Evolutionary conservation across 1,140 invertebrate genomes (phyloP).

Genomic region (Palaemon carinicauda): DNA sequence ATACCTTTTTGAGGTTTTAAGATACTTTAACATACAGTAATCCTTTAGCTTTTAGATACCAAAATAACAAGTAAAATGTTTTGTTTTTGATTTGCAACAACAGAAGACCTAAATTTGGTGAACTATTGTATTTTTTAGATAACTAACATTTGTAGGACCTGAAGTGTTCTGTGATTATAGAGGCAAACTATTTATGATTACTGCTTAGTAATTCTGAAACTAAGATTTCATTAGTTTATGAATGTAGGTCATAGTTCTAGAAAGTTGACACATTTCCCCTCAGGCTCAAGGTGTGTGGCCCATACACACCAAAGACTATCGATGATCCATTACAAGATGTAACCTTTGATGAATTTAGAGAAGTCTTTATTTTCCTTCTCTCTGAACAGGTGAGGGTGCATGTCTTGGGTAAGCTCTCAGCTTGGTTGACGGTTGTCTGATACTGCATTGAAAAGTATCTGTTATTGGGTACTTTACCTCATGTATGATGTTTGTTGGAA

Average conservation of each 20-base stretch:
- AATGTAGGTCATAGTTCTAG: not conserved
- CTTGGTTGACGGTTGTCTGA: not conserved
- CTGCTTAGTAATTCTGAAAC: not conserved
- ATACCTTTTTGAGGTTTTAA: no score
- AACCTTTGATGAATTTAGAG: slow-evolving; percentile 1
- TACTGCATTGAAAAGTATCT: not conserved
- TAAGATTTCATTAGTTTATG: not conserved
- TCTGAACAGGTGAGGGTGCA: not conserved
- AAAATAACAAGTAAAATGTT: no score
- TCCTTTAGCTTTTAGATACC: no score
- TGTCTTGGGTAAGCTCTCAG: not conserved
- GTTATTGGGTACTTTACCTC: not conserved
- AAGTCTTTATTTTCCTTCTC: not conserved
- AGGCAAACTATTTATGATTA: no score
- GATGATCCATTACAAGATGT: not conserved
- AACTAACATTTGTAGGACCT: no score
- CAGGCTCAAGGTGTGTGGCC: not conserved
- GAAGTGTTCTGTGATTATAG: no score
- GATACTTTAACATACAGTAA: no score
- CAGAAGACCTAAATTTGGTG: no score
- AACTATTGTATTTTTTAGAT: no score
- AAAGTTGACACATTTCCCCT: no score
- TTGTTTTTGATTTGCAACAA: no score
- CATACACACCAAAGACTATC: not conserved
- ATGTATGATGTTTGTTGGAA: no score